Base-by-base conservation (phyloP, 2,888 invertebrate species). In the Megaustenia siamemsis region DNA sequence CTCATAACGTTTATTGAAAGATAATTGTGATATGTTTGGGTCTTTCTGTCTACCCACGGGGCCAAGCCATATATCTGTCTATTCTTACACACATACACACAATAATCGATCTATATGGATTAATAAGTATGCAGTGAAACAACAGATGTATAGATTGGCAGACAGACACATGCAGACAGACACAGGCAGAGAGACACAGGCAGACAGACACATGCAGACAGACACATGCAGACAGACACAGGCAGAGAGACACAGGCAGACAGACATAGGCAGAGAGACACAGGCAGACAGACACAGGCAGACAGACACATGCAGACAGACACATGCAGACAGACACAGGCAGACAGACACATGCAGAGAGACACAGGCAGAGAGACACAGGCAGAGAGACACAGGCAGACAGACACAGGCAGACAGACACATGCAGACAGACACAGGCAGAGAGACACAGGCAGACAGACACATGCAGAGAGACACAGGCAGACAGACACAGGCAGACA, bases 241-340 rank as follows among this genome's bases (percentile, higher is more conserved):
- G 3, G 43, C 15, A 40, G 75, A 45, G 75, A 45, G 15, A 45
- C 4, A 75, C 4, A 8, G 43, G 18, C 28, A 75, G 12, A 40
- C 4, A 43, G 43, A 40, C 24, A 76, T 3, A 38, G 12, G 40
- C 76, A 76, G n/a, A 76, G 40, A 76, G 18, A 53, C 12, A 43
- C 75, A 75, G 24, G 43, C 40, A 75, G n/a, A 75, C 75, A 75
- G n/a, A 75, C 43, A 75, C 75, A 43, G 28, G 40, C 53, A 76
- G n/a, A 49, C 49, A 76, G n/a, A 12, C 32, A 49, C 1, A 49
- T 18, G 3, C 49, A 49, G 53, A n/a, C 40, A 75, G 3, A 75
- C 24, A 24, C n/a, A 75, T 15, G 43, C 12, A 75, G 75, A 24
- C 8, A 45, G 4, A 45, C 4, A 43, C 4, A 45, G 43, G 21